Conservation (phyloP, 2,113 vertebrate species). For the Psittacula cyanocephala region DNA sequence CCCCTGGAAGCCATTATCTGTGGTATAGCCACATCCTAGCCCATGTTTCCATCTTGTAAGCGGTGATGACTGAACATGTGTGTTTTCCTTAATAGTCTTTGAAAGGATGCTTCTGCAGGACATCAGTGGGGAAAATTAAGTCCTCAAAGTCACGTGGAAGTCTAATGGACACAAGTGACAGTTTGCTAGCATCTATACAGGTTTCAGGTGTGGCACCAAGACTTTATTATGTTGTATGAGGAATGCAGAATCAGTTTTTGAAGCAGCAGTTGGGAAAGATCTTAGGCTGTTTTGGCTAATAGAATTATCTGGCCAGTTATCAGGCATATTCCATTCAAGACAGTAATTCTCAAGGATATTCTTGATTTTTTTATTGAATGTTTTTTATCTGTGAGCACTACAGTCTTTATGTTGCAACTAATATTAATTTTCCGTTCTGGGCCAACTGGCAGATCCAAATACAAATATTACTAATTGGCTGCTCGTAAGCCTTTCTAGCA, state of each 20-base stretch:
- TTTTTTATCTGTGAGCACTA: slow-evolving; percentile 8
- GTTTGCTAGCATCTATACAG: background rate
- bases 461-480: slow-evolving; percentile 58
- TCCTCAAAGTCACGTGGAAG: background rate
- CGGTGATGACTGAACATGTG: background rate
- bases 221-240: background rate
- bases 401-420: slow-evolving; percentile 37
- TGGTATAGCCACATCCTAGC: background rate
- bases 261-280: background rate
- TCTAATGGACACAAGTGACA: background rate
- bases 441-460: slow-evolving; percentile 49
- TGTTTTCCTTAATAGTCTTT: background rate
- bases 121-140: background rate
- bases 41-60: background rate
- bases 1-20: background rate
- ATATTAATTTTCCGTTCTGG: slow-evolving; percentile 13
- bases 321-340: slow-evolving; percentile 8
- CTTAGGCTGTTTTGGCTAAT: background rate
- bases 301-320: slow-evolving; percentile 25
- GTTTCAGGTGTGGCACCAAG: background rate
- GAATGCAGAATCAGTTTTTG: background rate
- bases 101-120: background rate
- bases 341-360: slow-evolving; percentile 34
- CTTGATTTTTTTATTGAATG: slow-evolving; percentile 25
- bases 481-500: slow-evolving; percentile 41